Evolutionary conservation across 2,113 vertebrate species (phyloP).

Genomic region (Rhinolophus ferrumequinum): DNA sequence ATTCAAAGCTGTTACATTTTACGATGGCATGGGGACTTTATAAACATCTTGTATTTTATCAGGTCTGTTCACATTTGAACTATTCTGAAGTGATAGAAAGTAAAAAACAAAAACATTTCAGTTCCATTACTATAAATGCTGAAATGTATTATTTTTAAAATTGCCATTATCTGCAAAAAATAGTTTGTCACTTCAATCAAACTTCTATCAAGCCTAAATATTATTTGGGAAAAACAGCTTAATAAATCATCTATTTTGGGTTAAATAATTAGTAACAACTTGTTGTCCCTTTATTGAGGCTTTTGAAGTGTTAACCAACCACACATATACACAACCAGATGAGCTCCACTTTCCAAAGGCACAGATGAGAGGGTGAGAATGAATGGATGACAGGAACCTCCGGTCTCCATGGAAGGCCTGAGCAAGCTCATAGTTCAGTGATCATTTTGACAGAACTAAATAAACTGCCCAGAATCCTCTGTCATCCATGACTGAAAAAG

Average conservation of each 20-base stretch:
- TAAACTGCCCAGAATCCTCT: constrained; percentile 67
- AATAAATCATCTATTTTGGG: background rate
- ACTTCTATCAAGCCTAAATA: background rate
- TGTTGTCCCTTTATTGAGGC: background rate
- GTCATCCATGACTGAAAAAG: constrained; percentile 66
- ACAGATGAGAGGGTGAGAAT: constrained; percentile 67
- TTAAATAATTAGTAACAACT: constrained; percentile 7
- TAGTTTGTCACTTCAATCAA: background rate
- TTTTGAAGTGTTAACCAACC: background rate
- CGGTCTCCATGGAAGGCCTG: constrained; percentile 50
- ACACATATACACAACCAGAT: background rate
- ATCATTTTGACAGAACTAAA: constrained; percentile 63
- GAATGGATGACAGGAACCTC: constrained; percentile 54
- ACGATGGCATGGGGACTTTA: background rate
- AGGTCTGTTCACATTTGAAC: constrained; percentile 43
- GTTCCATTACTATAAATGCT: background rate
- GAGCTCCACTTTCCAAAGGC: constrained; percentile 20
- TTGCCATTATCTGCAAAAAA: constrained; percentile 29
- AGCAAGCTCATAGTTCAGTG: constrained; percentile 54
- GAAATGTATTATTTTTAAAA: constrained; percentile 23
- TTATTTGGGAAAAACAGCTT: constrained; percentile 14
- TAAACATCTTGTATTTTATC: constrained; percentile 13
- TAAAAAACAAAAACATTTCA: background rate
- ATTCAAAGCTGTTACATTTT: constrained; percentile 9
- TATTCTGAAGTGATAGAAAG: background rate